phyloP scores from a whole-genome alignment of 2,888 invertebrate genomes.

The Epinotia nisella region DNA sequence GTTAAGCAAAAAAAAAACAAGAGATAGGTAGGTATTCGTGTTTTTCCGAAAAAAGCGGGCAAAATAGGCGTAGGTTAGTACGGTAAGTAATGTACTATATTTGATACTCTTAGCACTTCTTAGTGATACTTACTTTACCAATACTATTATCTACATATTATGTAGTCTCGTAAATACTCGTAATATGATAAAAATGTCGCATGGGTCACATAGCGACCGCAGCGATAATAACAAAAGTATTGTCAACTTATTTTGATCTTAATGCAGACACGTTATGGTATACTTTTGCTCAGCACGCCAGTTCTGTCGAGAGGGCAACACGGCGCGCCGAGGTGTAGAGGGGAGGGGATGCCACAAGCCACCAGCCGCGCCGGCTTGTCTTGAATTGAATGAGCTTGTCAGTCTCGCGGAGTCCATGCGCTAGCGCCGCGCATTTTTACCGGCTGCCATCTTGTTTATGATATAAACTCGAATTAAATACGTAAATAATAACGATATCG shows the following conservation, averaged over 20 bases:
- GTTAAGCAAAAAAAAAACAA: too few relatives aligned
- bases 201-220: background rate
- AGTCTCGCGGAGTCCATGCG: slow-evolving; percentile 15
- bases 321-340: slow-evolving; percentile 4
- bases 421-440: slow-evolving; percentile 4
- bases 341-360: background rate
- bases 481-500: background rate
- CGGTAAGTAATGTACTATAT: too few relatives aligned
- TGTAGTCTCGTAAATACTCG: background rate
- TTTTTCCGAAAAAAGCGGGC: too few relatives aligned
- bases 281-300: background rate
- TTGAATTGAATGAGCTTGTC: background rate
- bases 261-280: background rate
- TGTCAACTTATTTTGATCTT: background rate
- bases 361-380: background rate
- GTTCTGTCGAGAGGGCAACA: background rate
- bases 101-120: too few relatives aligned
- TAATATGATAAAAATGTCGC: background rate
- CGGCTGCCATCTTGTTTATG: background rate
- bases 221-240: background rate
- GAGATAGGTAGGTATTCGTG: too few relatives aligned
- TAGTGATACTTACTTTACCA: too few relatives aligned
- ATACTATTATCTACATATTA: background rate
- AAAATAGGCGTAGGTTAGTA: too few relatives aligned
- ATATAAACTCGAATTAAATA: background rate